Base-by-base conservation (phyloP, 2,888 invertebrate species). In the Baccha elongata region DNA sequence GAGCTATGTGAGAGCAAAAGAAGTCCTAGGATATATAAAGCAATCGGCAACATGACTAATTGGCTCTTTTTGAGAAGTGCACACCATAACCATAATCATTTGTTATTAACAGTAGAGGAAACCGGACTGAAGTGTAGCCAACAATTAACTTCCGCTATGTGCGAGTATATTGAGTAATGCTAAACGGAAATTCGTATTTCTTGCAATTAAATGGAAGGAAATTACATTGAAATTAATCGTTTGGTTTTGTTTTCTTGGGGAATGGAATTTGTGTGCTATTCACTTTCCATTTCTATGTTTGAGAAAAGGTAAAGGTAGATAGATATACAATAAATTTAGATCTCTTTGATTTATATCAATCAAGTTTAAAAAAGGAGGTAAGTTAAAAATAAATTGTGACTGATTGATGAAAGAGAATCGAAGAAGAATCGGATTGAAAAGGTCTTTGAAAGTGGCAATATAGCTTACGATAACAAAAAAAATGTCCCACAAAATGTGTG, bases 111-210 rank as follows among this genome's bases (percentile, higher is more conserved):
- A 17, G 10, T 6, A 17, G 52, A 58, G 55, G 23, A 44, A 50
- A 46, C 55, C 37, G 13, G 17, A 10, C 44, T 19, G 44, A 19
- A 44, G 44, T 42, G 5, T 17, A 42, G 11, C 58, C 17, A 37
- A 21, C 58, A 50, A 64, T 69, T 46, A 48, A 44, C 71, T 72
- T 72, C 71, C 64, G 76, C 50, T 68, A 68, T 32, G n/a, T 32
- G 62, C 55, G 64, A 48, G 29, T 44, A 29, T 50, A 13, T 75
- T 52, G 50, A 46, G 19, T 53, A 62, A 58, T 65, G 71, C 1
- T 19, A 40, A 71, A 78, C 76, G 76, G 76, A 78, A 76, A 72
- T 72, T 72, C 48, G 50, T 29, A 65, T 72, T 78, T 60, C 23
- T 65, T 50, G 62, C 15, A 76, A 76, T 76, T 76, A 48, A 76